These are phyloP conservation scores for Ciconia maguari DNA, from an alignment of 2,113 vertebrate genomes.

Conservation along the genomic window DNA sequence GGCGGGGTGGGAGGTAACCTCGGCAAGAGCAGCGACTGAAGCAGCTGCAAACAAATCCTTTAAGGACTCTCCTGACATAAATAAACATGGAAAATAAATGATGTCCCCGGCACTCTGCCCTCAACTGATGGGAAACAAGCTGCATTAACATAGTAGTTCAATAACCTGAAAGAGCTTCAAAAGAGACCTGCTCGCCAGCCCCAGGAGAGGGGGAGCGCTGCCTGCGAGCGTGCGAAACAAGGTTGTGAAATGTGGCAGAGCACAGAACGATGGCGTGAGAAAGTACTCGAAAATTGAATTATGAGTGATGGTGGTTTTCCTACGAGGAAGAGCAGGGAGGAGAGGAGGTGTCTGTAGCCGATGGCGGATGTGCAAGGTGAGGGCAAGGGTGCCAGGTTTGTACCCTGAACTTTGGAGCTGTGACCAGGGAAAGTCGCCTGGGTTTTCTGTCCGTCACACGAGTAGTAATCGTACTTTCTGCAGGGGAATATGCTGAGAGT, in stretches of 20 bases:
- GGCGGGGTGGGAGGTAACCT: not conserved
- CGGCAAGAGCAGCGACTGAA: not conserved
- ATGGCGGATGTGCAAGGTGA: not conserved
- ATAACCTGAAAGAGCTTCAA: slow-evolving; percentile 27
- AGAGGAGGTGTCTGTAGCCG: not conserved
- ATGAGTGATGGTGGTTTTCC: not conserved
- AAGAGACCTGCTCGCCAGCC: not conserved
- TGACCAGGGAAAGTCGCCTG: not conserved
- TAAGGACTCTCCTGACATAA: slow-evolving; percentile 42
- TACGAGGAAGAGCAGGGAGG: not conserved
- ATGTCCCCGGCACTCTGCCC: slow-evolving; percentile 5
- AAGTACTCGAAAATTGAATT: not conserved
- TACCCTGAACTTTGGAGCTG: not conserved
- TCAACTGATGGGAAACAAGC: slow-evolving; percentile 43
- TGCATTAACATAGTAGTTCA: slow-evolving; percentile 30
- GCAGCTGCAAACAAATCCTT: slow-evolving; percentile 33
- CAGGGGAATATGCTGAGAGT: not conserved
- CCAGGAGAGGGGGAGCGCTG: not conserved
- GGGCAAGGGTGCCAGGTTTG: not conserved
- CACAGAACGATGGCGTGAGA: not conserved
- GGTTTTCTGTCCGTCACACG: not conserved
- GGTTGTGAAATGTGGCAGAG: not conserved
- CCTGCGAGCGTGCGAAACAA: not conserved
- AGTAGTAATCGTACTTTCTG: not conserved
- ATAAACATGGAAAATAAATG: slow-evolving; percentile 47